phyloP scores from a whole-genome alignment of 2,888 invertebrate genomes.

The Euproctis similis region DNA sequence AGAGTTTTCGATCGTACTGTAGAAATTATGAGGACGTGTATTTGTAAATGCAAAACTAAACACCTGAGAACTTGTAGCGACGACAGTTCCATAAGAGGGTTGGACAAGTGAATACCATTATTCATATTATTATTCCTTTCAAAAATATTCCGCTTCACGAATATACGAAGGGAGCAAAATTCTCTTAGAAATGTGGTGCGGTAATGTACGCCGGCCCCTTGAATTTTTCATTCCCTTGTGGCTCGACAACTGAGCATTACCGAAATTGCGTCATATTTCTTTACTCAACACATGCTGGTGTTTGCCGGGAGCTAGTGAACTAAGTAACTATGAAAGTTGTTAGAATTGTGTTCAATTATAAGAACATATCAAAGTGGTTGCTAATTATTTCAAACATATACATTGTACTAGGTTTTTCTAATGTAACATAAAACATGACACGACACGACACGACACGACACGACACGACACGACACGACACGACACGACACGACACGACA shows the following conservation, averaged over 20 bases:
- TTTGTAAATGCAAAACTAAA: conserved; percentile 24
- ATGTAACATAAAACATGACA: too few relatives aligned
- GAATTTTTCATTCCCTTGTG: conserved; percentile 75
- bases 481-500: too few relatives aligned
- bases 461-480: too few relatives aligned
- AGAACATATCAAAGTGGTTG: too few relatives aligned
- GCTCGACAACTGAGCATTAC: conserved; percentile 74
- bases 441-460: too few relatives aligned
- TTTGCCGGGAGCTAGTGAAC: conserved; percentile 60
- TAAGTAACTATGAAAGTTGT: too few relatives aligned
- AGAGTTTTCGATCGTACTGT: conserved; percentile 4
- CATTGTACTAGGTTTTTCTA: too few relatives aligned
- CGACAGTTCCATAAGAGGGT: too few relatives aligned
- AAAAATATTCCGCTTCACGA: not conserved
- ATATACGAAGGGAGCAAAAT: conserved; percentile 3
- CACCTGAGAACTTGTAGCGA: conserved; percentile 18
- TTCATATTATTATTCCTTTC: too few relatives aligned
- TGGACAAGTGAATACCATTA: not conserved
- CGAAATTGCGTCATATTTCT: conserved; percentile 75
- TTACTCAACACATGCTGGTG: conserved; percentile 50
- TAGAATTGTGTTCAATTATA: too few relatives aligned
- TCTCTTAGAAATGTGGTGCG: conserved; percentile 58
- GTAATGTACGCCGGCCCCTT: conserved; percentile 68
- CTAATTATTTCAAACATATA: too few relatives aligned
- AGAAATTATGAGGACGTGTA: conserved; percentile 6